Conservation (phyloP, 2,113 vertebrate genomes). For the Eulemur macaco region DNA sequence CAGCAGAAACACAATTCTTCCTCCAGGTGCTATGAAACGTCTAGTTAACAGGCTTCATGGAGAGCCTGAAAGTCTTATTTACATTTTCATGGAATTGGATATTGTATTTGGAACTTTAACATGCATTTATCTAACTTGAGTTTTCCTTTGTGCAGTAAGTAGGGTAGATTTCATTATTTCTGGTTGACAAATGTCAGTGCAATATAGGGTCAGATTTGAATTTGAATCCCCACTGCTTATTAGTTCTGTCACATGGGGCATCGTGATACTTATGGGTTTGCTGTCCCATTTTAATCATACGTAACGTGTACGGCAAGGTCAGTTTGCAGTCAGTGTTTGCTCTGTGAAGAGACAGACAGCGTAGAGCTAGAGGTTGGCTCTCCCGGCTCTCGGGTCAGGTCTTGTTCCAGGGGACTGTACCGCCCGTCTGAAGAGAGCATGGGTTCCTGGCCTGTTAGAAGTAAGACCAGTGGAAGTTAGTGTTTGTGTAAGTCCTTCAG, state of each 20-base stretch:
- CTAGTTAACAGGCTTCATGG: neutral
- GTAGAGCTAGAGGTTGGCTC: neutral
- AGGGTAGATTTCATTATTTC: neutral
- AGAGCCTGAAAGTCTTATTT: neutral
- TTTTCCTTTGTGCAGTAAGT: neutral
- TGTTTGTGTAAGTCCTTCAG: neutral
- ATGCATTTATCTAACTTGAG: neutral
- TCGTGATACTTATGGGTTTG: neutral
- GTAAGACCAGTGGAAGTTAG: neutral
- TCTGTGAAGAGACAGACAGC: neutral
- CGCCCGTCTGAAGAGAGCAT: no score
- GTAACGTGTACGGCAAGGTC: neutral
- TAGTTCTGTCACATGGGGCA: neutral
- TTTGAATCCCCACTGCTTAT: neutral
- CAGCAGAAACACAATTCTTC: neutral
- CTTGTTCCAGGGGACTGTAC: neutral
- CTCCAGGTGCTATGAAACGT: neutral
- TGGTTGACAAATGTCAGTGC: neutral
- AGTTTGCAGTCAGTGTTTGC: neutral
- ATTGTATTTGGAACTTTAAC: neutral
- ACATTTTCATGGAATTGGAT: neutral
- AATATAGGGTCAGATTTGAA: neutral
- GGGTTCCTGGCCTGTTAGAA: neutral
- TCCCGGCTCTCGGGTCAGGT: neutral
- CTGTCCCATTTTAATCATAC: neutral